Percentiles rank a stretch among this genome's conserved stretches.
These are phyloP conservation scores for Ennomos fuscantarius DNA, from an alignment of 2,888 invertebrate species.

Conservation along the genomic window DNA sequence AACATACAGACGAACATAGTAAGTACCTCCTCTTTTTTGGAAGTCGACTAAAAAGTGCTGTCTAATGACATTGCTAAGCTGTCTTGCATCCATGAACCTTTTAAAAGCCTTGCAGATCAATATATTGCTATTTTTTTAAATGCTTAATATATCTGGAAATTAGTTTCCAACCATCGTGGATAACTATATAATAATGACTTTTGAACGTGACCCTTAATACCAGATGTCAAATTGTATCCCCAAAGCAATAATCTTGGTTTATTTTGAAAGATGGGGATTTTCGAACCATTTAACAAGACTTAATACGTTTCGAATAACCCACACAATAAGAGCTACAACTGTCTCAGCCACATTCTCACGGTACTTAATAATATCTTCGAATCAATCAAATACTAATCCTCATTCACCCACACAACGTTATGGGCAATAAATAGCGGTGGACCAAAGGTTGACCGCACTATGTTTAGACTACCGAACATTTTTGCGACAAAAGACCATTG, in stretches of 20 bases:
- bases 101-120: too few relatives aligned
- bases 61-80: too few relatives aligned
- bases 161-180: neutral
- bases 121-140: too few relatives aligned
- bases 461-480: slow-evolving; percentile 66
- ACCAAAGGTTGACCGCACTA: slow-evolving; percentile 62
- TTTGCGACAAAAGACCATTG: slow-evolving; percentile 49
- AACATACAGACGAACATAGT: too few relatives aligned
- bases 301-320: slow-evolving; percentile 33
- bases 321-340: slow-evolving; percentile 28
- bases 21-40: too few relatives aligned
- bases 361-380: slow-evolving; percentile 38
- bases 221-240: neutral
- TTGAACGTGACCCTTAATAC: neutral
- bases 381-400: slow-evolving; percentile 30
- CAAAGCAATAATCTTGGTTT: slow-evolving; percentile 18
- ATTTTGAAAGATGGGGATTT: slow-evolving; percentile 26
- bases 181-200: slow-evolving; percentile 1
- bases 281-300: slow-evolving; percentile 37
- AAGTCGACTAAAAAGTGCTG: too few relatives aligned
- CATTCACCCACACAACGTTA: slow-evolving; percentile 58
- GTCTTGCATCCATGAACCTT: too few relatives aligned
- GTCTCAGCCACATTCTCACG: slow-evolving; percentile 55
- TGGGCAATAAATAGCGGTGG: slow-evolving; percentile 48
- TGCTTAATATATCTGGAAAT: too few relatives aligned